Evolutionary conservation across 2,888 invertebrate species (phyloP), one percentile per base, ranked within the genome.

Genomic region (Ariolimax columbianus): DNA sequence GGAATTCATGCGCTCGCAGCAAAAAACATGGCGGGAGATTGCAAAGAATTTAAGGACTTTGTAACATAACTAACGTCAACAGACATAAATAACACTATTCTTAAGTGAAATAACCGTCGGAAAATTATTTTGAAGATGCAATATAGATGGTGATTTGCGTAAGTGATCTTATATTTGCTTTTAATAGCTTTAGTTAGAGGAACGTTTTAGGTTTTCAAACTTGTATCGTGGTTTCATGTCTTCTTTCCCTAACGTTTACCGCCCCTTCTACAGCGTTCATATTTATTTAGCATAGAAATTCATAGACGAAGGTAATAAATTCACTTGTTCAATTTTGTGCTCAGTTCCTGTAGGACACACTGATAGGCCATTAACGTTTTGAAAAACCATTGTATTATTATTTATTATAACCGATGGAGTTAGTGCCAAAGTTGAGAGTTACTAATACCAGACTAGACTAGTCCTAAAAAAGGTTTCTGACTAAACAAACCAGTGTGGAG

Each of bases 11-110:
- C 83, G 66, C 86, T 59, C 70, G 36, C 26, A 19, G 2, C 70
- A 26, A 55, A 85, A 86, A 87, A 87, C 86, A 87, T 87, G 86
- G 86, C 86, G 86, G 86, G 86, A 87, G 86, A 75, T 81, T 79
- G 82, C 40, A 47, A 73, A 77, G 70, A 63, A 68, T 55, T 72
- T 63, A 36, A 83, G 73, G 59, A 40, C 55, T 63, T 73, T 38
- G n/a, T 17, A 59, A 72, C 68, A 38, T 72, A 51, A 72, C 51
- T 43, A 30, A 3, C 33, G 7, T 33, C 33, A n/a, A 33, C 19
- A 51, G 51, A 47, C 30, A 75, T 17, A 75, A 51, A 51, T 26
- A 19, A 23, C 75, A 33, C 19, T 51, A 23, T 14, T 36, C 14
- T 33, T 1, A 19, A 33, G 17, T 9, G 51, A 51, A 51, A 1